These are phyloP conservation scores for Archaeoteleia sp. DNA, from an alignment of 2,888 invertebrate genomes.

Conservation along the genomic window DNA sequence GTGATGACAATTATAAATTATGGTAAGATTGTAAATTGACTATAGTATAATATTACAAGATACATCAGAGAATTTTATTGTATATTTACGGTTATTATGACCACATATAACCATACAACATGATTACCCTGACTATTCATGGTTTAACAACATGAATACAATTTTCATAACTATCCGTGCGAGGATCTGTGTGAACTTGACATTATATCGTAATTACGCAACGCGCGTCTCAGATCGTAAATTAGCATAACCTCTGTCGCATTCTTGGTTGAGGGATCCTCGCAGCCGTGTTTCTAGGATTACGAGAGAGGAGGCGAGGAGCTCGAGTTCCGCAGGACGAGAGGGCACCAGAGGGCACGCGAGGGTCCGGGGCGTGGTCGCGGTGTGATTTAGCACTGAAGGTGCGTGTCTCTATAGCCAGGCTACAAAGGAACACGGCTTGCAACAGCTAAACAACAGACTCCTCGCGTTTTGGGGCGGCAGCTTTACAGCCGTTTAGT, in stretches of 20 bases:
- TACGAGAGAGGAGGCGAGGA: conserved; percentile 44
- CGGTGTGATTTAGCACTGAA: conserved; percentile 70
- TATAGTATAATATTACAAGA: too few relatives aligned
- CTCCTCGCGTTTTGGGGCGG: conserved; percentile 69
- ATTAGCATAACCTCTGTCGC: conserved; percentile 20
- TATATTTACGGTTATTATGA: too few relatives aligned
- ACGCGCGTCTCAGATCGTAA: conserved; percentile 5
- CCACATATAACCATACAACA: too few relatives aligned
- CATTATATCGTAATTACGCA: conserved; percentile 15
- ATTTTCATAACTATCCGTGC: too few relatives aligned
- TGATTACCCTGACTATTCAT: too few relatives aligned
- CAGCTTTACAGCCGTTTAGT: conserved; percentile 75
- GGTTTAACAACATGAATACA: too few relatives aligned
- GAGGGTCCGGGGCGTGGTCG: conserved; percentile 67
- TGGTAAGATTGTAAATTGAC: too few relatives aligned
- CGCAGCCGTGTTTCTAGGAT: conserved; percentile 24
- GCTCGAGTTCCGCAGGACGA: conserved; percentile 42
- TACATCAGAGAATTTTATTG: too few relatives aligned
- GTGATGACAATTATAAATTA: too few relatives aligned
- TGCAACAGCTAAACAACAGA: conserved; percentile 60
- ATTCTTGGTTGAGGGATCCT: conserved; percentile 20
- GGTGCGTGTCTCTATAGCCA: conserved; percentile 71
- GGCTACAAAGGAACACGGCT: conserved; percentile 58
- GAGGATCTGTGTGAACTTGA: too few relatives aligned
- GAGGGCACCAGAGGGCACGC: conserved; percentile 51